Evolutionary conservation across 2,888 invertebrate species (phyloP).

Genomic region (Yponomeuta evonymella): DNA sequence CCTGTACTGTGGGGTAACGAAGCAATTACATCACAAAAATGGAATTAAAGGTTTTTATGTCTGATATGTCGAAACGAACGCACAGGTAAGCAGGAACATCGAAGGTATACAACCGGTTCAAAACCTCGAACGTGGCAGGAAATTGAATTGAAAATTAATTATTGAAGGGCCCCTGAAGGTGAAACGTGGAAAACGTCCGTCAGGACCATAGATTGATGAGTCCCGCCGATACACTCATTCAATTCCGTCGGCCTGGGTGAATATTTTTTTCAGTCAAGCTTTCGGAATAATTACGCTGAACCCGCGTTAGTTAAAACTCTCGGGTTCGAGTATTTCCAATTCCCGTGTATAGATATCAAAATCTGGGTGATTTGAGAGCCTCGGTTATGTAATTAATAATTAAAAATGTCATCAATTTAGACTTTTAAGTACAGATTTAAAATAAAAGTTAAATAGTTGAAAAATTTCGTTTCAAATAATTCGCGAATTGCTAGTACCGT

Average conservation of each 20-base stretch:
- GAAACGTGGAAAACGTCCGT: conserved; percentile 12
- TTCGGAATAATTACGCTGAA: neutral
- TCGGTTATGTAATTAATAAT: too few species aligned
- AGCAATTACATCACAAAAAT: too few species aligned
- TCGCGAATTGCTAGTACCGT: too few species aligned
- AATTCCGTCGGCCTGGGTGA: neutral
- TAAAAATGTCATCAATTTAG: too few species aligned
- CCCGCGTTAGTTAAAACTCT: neutral
- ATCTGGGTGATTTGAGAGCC: neutral
- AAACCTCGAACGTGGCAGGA: neutral
- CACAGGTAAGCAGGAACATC: neutral
- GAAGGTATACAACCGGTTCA: neutral
- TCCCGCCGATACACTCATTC: conserved; percentile 10
- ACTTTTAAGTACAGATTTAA: too few species aligned
- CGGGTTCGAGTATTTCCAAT: neutral
- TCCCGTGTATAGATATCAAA: neutral
- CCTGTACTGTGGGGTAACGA: too few species aligned
- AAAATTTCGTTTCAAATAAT: too few species aligned
- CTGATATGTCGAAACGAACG: neutral
- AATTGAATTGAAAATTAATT: conserved; percentile 12
- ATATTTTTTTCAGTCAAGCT: neutral
- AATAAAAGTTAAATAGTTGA: too few species aligned
- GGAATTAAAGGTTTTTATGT: neutral
- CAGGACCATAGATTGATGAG: conserved; percentile 16
- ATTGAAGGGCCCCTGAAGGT: neutral